phyloP scores from a whole-genome alignment of 2,113 vertebrate species.

The Ictalurus furcatus region DNA sequence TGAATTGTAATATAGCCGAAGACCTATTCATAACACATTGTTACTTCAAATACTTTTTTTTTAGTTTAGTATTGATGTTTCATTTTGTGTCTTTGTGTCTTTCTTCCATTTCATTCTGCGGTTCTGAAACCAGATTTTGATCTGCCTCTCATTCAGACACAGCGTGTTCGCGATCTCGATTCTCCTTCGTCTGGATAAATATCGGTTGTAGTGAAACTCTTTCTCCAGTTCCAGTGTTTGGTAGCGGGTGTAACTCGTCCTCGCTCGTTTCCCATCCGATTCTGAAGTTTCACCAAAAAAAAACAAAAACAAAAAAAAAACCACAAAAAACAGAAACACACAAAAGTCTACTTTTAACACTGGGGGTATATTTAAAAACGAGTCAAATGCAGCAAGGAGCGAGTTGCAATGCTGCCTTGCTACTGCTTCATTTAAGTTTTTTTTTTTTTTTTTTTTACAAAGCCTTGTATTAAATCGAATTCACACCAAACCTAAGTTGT shows the following conservation, averaged over 20 bases:
- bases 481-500: neutral
- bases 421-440: neutral
- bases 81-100: slow-evolving; percentile 82
- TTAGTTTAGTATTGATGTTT: slow-evolving; percentile 69
- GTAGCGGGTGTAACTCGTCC: slow-evolving; percentile 85
- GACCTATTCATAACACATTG: neutral
- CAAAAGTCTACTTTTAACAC: slow-evolving; percentile 1
- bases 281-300: slow-evolving; percentile 64
- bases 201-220: slow-evolving; percentile 86
- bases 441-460: neutral
- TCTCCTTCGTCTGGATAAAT: slow-evolving; percentile 83
- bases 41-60: neutral
- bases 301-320: neutral
- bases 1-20: neutral
- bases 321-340: neutral
- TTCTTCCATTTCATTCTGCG: slow-evolving; percentile 89
- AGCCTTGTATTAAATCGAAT: neutral
- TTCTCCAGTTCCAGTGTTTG: slow-evolving; percentile 86
- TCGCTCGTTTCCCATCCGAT: slow-evolving; percentile 83
- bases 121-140: slow-evolving; percentile 89
- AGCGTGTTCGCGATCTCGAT: slow-evolving; percentile 85
- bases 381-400: neutral
- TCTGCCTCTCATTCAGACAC: slow-evolving; percentile 85
- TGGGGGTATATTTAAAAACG: neutral
- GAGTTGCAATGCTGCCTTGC: neutral